Evolutionary conservation across 2,888 invertebrate species (phyloP).

Genomic region (Caenorhabditis sp.): DNA sequence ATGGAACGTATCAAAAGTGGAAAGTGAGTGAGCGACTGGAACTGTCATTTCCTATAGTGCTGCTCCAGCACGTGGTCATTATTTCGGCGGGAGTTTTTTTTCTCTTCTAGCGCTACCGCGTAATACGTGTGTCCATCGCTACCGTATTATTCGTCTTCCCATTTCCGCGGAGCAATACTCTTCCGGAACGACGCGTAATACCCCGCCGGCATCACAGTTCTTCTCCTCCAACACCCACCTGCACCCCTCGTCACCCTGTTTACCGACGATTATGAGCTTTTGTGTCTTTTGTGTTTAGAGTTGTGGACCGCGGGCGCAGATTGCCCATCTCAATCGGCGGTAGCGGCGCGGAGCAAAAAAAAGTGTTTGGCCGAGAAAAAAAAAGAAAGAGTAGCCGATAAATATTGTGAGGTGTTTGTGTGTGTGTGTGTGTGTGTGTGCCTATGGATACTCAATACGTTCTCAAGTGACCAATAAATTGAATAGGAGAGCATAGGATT

Average conservation of each 20-base stretch:
- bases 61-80: conserved; percentile 35
- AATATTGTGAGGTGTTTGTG: conserved; percentile 27
- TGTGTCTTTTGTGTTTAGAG: conserved; percentile 58
- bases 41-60: conserved; percentile 41
- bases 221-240: too few relatives aligned
- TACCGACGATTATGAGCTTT: conserved; percentile 63
- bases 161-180: too few relatives aligned
- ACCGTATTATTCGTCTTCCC: too few relatives aligned
- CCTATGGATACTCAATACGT: background rate
- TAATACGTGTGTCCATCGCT: background rate
- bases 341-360: too few relatives aligned
- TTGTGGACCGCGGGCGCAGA: too few relatives aligned
- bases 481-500: too few relatives aligned
- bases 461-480: too few relatives aligned
- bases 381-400: conserved; percentile 52
- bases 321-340: too few relatives aligned
- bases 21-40: conserved; percentile 12
- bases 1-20: too few relatives aligned
- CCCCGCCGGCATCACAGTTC: conserved; percentile 44
- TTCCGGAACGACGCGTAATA: conserved; percentile 53
- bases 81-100: background rate
- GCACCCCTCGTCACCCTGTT: conserved; percentile 57
- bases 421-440: too few relatives aligned
- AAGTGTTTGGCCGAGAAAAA: too few relatives aligned
- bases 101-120: too few relatives aligned